Base-by-base conservation (phyloP, 1,140 invertebrate genomes). In the Stegodyphus dumicola region DNA sequence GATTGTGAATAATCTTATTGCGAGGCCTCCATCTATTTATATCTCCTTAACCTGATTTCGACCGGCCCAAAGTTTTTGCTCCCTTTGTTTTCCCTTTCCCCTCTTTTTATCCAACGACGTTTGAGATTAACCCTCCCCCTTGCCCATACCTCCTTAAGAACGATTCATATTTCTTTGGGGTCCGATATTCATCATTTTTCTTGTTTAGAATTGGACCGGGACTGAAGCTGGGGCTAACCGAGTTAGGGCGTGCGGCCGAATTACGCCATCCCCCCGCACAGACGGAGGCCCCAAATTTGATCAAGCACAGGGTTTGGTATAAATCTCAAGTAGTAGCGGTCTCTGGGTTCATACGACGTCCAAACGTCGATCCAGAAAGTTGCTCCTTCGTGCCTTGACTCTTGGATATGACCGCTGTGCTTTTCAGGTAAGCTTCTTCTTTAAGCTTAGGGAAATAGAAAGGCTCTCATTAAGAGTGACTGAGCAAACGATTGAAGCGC, bases 1-100 rank as follows among this genome's bases (percentile, higher is more conserved):
- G 77, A 78, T 78, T 78, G 77, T 67, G 77, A 78, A 65, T 78
- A 78, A 78, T 78, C 77, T 18, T 33, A 78, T 78, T 78, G 77
- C 77, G 66, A 69, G 77, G 64, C 65, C 77, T 60, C 56, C 56
- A 18, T 70, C n/a, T 70, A 48, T 70, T 70, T 70, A 70, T 70
- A 70, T 70, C 67, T 17, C 33, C 67, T 70, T 73, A 54, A 76
- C 51, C 53, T n/a, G n/a, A 76, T 76, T 76, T 54, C n/a, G 7
- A 56, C 53, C 74, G 51, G 11, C 54, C 18, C n/a, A 70, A 48
- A 17, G 67, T 48, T 70, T 17, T 18, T 48, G 67, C n/a, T 70
- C 33, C 67, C 10, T 17, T 10, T 10, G 33, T 18, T 18, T 10
- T 33, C 33, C 33, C 33, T 33, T 33, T 33, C 33, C 33, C 33